Percentiles rank a stretch among this genome's conserved stretches.
Evolutionary conservation across 2,797 vertebrate species (phyloP).

Genomic region (Malurus splendens): DNA sequence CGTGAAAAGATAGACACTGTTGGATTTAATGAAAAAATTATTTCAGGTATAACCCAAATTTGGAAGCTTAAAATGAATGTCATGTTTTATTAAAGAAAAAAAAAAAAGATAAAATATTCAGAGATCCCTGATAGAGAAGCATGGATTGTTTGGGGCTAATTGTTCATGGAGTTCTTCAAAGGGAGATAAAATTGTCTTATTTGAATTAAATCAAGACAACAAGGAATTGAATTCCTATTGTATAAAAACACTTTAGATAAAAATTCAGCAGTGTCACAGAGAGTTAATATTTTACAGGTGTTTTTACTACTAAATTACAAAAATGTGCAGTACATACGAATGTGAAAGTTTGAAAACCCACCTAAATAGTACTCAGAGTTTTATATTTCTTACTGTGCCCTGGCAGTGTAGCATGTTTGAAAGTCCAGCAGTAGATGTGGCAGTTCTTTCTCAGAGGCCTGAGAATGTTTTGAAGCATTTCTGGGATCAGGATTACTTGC

Average conservation of each 20-base stretch:
- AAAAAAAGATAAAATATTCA: not conserved
- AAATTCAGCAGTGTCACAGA: not conserved
- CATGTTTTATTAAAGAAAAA: not conserved
- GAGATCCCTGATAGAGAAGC: not conserved
- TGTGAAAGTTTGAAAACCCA: not conserved
- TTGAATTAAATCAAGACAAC: not conserved
- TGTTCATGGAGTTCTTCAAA: not conserved
- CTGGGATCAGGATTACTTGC: not conserved
- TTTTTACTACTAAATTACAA: not conserved
- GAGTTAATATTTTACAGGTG: not conserved
- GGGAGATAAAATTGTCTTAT: not conserved
- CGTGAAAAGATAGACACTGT: not conserved
- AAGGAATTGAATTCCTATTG: not conserved
- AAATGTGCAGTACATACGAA: not conserved
- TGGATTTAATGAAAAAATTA: not conserved
- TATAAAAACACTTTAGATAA: not conserved
- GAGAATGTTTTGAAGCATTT: not conserved
- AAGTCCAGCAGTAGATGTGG: not conserved
- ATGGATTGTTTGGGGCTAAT: not conserved
- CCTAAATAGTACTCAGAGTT: not conserved
- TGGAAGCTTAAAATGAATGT: not conserved
- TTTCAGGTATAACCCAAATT: not conserved
- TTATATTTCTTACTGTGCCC: not conserved
- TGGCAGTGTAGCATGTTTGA: not conserved
- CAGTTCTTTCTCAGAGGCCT: not conserved